Base-by-base conservation (phyloP, 2,113 vertebrate species). In the Tetraodon nigroviridis region DNA sequence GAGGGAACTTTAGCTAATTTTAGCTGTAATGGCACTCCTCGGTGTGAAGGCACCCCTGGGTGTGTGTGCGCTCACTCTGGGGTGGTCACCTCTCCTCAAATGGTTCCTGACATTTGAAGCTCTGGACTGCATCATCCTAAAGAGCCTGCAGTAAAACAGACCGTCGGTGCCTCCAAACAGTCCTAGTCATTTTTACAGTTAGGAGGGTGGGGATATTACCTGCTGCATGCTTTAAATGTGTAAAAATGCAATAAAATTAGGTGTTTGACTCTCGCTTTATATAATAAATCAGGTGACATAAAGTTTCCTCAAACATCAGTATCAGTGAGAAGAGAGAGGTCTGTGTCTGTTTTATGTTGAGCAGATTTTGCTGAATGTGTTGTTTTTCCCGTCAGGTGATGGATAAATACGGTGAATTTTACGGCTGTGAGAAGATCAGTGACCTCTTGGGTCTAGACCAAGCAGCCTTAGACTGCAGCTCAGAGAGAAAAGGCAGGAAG, bases 341-440 rank as follows among this genome's bases (percentile, higher is more conserved):
- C 4, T 63, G 41, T 54, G 24, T 27, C 20, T 16, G n/a, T 15
- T 42, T 42, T 42, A 42, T 5, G 24, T 27, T 1, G 24, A 27
- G 24, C 24, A 6, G 24, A 27, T 27, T 27, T 1, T 27, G 24
- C 24, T 6, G 24, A 27, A 24, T 61, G 18, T 75, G 18, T 75
- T 47, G 0, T 40, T 6, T 15, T 24, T 7, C 2, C 44, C 29
- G 18, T 59, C 58, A 98, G 96, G 95, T 98, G 58, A 97, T 97
- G 94, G 94, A 96, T 82, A 98, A 98, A 66, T 98, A 98, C 0
- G 91, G 93, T 14, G 92, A 94, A 59, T 92, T 98, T 73, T 98
- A 95, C 8, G 96, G 96, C 49, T 83, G 91, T 49, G 92, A 94
- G 66, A 90, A 93, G 75, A 94, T 97, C 85, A 94, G 93, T 10